These are phyloP conservation scores for Diorhabda sublineata DNA, from an alignment of 1,140 invertebrate species.

Conservation along the genomic window DNA sequence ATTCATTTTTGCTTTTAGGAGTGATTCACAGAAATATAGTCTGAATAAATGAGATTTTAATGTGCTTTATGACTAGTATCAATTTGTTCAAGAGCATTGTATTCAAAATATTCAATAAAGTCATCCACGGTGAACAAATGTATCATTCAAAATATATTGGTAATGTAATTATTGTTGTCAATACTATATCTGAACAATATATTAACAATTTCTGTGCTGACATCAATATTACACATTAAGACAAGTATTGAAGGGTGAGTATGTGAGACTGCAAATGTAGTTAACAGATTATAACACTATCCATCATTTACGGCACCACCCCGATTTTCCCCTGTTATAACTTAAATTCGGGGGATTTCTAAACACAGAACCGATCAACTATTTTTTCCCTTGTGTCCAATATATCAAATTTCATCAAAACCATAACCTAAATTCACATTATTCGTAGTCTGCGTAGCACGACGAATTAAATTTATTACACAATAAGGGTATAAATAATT, in stretches of 20 bases:
- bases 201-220: too few species aligned
- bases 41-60: too few species aligned
- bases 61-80: too few species aligned
- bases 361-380: background rate
- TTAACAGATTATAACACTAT: slow-evolving; percentile 5
- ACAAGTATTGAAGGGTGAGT: background rate
- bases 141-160: too few species aligned
- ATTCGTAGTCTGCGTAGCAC: background rate
- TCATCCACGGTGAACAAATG: too few species aligned
- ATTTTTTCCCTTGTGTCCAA: slow-evolving; percentile 1
- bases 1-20: too few species aligned
- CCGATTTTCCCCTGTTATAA: background rate
- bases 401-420: slow-evolving; percentile 1
- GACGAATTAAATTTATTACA: slow-evolving; percentile 1
- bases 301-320: background rate
- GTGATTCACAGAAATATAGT: too few species aligned
- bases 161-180: too few species aligned
- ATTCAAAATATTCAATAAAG: too few species aligned
- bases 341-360: background rate
- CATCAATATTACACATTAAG: background rate
- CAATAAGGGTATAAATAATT: background rate
- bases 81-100: too few species aligned
- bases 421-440: background rate
- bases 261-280: background rate
- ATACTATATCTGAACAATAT: too few species aligned